Evolutionary conservation across 1,140 invertebrate species (phyloP).

Genomic region (Aradophagus sp.): DNA sequence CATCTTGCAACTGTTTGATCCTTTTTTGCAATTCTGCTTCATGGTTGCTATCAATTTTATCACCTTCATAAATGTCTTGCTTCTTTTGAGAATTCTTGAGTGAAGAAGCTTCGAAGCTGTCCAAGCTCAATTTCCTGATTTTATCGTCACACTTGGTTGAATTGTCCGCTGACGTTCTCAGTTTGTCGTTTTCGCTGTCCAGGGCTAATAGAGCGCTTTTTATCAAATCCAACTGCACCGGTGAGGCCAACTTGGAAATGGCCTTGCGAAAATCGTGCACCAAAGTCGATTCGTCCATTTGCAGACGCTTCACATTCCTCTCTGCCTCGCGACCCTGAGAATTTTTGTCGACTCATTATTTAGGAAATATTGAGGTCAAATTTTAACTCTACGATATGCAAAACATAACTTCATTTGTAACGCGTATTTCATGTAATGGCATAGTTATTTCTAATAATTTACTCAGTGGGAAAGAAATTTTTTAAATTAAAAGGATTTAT

Average conservation of each 20-base stretch:
- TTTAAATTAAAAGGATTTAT: too few relatives aligned
- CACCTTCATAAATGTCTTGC: constrained; percentile 35
- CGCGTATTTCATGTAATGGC: too few relatives aligned
- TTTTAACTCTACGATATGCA: not conserved
- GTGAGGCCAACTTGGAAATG: constrained; percentile 70
- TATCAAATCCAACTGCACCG: constrained; percentile 69
- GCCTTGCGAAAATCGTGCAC: constrained; percentile 68
- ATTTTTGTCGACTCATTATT: too few relatives aligned
- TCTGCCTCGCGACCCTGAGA: constrained; percentile 66
- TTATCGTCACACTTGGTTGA: constrained; percentile 62
- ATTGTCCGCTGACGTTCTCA: constrained; percentile 20
- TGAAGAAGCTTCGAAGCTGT: constrained; percentile 53
- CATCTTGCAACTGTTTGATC: constrained; percentile 69
- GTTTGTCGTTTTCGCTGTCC: constrained; percentile 70
- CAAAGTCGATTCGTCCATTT: constrained; percentile 65
- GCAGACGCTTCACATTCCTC: constrained; percentile 65
- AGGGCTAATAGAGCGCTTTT: constrained; percentile 71
- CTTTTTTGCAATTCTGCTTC: constrained; percentile 71
- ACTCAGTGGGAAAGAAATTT: too few relatives aligned
- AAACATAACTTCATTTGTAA: too few relatives aligned
- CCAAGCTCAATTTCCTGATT: constrained; percentile 40
- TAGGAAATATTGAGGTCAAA: too few relatives aligned
- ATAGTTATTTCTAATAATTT: too few relatives aligned
- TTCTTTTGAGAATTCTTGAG: constrained; percentile 56
- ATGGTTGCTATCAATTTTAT: constrained; percentile 43